phyloP scores from a whole-genome alignment of 2,113 vertebrate species.

The Microtus ochrogaster region DNA sequence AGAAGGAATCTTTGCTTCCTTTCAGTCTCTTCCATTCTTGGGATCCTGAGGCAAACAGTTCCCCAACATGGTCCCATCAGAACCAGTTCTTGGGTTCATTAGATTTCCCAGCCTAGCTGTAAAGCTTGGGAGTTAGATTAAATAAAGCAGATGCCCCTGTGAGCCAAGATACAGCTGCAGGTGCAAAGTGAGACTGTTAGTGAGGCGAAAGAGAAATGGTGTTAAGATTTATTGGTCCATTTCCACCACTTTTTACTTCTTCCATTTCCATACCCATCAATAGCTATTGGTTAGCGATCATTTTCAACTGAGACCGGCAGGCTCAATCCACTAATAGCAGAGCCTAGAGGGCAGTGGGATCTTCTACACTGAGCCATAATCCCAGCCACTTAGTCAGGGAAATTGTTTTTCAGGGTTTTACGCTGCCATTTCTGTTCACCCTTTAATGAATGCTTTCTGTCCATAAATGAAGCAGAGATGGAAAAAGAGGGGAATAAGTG shows the following conservation, averaged over 20 bases:
- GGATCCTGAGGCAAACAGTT: neutral
- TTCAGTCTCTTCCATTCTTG: constrained; percentile 34
- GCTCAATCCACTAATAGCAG: constrained; percentile 61
- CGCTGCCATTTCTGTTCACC: constrained; percentile 71
- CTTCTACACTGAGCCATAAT: constrained; percentile 50
- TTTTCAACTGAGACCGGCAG: constrained; percentile 46
- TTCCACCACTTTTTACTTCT: constrained; percentile 74
- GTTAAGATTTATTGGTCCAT: constrained; percentile 76
- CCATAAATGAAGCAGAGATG: constrained; percentile 75
- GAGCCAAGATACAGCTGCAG: constrained; percentile 24
- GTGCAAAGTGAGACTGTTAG: constrained; percentile 53
- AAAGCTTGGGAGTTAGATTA: neutral
- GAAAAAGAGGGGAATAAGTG: constrained; percentile 71
- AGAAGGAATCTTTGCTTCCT: constrained; percentile 30
- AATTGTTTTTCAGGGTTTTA: constrained; percentile 77
- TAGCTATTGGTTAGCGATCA: constrained; percentile 45
- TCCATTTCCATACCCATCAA: constrained; percentile 68
- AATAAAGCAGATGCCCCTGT: constrained; percentile 58
- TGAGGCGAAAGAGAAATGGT: constrained; percentile 46
- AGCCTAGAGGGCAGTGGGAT: constrained; percentile 44
- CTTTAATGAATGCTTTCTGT: constrained; percentile 69
- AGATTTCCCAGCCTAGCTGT: neutral
- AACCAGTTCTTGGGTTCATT: neutral
- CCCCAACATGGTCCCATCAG: neutral
- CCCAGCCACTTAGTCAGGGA: constrained; percentile 70